These are phyloP conservation scores for Eurypyga helias DNA, from an alignment of 2,113 vertebrate genomes.

Conservation along the genomic window DNA sequence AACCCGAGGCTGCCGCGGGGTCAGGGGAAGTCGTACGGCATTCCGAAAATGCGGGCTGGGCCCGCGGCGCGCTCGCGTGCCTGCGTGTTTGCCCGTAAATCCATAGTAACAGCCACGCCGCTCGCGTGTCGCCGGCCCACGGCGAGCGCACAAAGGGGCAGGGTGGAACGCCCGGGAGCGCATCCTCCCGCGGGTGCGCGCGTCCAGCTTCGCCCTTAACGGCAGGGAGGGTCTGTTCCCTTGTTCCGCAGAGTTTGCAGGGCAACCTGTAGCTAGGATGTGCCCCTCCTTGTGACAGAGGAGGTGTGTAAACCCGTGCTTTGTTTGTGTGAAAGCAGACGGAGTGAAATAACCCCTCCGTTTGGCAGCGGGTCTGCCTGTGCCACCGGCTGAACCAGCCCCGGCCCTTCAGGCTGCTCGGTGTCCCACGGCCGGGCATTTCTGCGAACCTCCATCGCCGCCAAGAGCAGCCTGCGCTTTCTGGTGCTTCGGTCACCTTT, in stretches of 20 bases:
- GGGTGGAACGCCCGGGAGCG: background rate
- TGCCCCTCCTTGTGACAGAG: background rate
- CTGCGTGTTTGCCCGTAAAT: background rate
- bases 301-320: background rate
- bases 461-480: background rate
- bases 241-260: background rate
- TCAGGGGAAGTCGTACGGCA: background rate
- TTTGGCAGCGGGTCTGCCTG: background rate
- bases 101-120: background rate
- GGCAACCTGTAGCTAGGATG: slow-evolving; percentile 45
- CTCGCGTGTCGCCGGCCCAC: accelerated
- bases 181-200: accelerated
- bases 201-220: accelerated
- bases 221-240: background rate
- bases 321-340: background rate
- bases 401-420: background rate
- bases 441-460: background rate
- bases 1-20: no score
- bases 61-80: accelerated
- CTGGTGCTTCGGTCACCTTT: background rate
- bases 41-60: background rate
- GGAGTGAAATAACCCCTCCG: slow-evolving; percentile 15
- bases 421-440: background rate
- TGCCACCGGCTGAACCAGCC: background rate
- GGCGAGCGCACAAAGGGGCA: background rate